phyloP scores from a whole-genome alignment of 2,113 vertebrate genomes.

The Sus scrofa region DNA sequence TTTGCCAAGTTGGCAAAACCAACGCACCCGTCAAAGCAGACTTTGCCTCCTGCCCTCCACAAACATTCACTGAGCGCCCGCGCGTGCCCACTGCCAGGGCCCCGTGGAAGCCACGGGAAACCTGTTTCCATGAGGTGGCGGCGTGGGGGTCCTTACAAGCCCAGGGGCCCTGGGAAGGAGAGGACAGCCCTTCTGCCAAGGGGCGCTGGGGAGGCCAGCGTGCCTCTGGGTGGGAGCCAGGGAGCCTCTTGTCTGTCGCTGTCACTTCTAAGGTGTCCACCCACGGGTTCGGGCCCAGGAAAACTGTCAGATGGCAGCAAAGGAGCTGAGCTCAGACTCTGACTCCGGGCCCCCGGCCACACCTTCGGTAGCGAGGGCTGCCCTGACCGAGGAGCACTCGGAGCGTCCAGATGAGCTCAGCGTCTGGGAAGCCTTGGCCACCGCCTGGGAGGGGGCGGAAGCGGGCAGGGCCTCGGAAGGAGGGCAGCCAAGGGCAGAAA shows the following conservation, averaged over 20 bases:
- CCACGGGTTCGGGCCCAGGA: background rate
- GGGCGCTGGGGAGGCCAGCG: background rate
- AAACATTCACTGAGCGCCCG: background rate
- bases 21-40: background rate
- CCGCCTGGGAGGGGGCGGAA: background rate
- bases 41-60: conserved; percentile 14
- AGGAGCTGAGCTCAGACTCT: background rate
- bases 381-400: background rate
- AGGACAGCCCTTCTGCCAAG: background rate
- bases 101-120: background rate
- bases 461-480: background rate
- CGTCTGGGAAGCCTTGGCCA: background rate
- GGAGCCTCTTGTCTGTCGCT: fast-evolving
- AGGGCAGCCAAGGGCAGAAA: background rate
- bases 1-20: background rate
- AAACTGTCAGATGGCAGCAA: background rate
- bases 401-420: background rate
- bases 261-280: fast-evolving
- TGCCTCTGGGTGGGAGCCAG: background rate
- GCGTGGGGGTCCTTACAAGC: background rate
- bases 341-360: background rate
- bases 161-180: no score
- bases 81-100: background rate
- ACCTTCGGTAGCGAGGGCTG: background rate
- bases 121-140: background rate